Evolutionary conservation across 2,113 vertebrate species (phyloP).

Genomic region (Acrocephalus arundinaceus): DNA sequence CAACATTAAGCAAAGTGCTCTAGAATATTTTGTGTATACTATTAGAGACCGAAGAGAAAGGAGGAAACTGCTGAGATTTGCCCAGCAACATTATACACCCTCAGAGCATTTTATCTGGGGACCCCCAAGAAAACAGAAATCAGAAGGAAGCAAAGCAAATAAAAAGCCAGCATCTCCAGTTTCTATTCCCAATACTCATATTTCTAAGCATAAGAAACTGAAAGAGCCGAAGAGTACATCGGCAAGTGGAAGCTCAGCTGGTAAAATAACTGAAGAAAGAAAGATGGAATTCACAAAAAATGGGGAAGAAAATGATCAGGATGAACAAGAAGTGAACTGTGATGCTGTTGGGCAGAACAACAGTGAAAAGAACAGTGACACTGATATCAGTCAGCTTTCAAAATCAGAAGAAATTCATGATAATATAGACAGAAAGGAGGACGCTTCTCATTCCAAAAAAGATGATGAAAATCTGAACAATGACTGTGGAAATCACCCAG

Average conservation of each 20-base stretch:
- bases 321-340: neutral
- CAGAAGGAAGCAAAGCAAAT: constrained; percentile 62
- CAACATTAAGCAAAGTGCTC: constrained; percentile 92
- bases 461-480: constrained; percentile 18
- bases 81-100: constrained; percentile 86
- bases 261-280: constrained; percentile 67
- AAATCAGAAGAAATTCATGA: constrained; percentile 11
- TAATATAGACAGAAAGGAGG: constrained; percentile 49
- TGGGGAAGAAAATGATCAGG: constrained; percentile 1
- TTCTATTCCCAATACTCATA: constrained; percentile 43
- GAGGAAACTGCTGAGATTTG: constrained; percentile 88
- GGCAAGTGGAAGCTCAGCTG: neutral
- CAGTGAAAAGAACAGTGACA: constrained; percentile 15
- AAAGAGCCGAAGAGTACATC: constrained; percentile 57
- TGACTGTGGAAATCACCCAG: constrained; percentile 34
- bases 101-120: constrained; percentile 96
- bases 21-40: constrained; percentile 97
- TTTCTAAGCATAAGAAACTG: constrained; percentile 66
- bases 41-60: constrained; percentile 88
- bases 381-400: neutral
- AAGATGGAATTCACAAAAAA: constrained; percentile 51
- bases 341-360: constrained; percentile 5
- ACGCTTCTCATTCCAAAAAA: neutral
- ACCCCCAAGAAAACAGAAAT: constrained; percentile 76
- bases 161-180: constrained; percentile 60